Evolutionary conservation across 53 echinoderm and acorn worm genomes (phyloP), one percentile per base, ranked within the genome.

Genomic region (Crossaster papposus): DNA sequence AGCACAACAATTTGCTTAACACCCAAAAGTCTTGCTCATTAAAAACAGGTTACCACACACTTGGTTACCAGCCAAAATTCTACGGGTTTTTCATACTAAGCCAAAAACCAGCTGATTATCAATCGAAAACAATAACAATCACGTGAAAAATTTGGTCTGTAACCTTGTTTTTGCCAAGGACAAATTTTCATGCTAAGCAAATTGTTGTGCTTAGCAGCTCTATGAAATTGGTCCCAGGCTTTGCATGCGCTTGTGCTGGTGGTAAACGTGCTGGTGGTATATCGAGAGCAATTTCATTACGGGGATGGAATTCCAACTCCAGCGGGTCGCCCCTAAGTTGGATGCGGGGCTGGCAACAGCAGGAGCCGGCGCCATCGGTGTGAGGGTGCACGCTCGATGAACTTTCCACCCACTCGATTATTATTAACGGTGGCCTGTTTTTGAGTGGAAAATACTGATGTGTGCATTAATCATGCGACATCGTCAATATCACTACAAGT

Each of bases 341-440:
- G 54, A 77, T 77, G 76, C 63, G 34, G 87, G 85, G 62, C 63
- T 54, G 34, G 51, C 65, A 65, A 44, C 83, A 44, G 83, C 83
- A 22, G 68, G 64, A 3, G 33, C n/a, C 87, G 87, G 87, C 87
- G 87, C 87, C 87, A 77, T 36, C 76, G 15, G 87, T 87, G 77
- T 76, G 87, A 87, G 18, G 62, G 87, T 75, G 87, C 63, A 87
- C 87, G 77, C 76, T 87, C 76, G 87, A 35, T 84, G 84, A 84
- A 84, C 84, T 84, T 72, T 81, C 58, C 12, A 63, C 62, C 81
- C 62, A 81, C 55, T 55, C 81, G 30, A 23, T 81, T 23, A 22
- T 78, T 55, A 12, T 30, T 24, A 6, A 1, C 44, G 77, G 52
- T 28, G 23, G 52, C 28, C 51, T 10, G 4, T 28, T 0, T 28